Base-by-base conservation (phyloP, 2,888 invertebrate genomes). In the Spialia ferax region DNA sequence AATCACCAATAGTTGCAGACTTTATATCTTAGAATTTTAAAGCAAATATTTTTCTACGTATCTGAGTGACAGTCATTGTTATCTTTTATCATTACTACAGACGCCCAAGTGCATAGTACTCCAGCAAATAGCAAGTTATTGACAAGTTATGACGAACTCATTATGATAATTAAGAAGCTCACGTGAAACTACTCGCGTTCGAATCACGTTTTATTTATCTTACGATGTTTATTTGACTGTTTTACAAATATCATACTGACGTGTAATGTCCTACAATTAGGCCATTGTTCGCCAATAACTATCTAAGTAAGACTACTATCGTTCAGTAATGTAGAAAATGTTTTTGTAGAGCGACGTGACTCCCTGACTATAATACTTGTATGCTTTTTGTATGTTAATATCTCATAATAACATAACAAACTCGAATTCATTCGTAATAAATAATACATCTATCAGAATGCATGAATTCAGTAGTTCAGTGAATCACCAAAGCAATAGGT, bases 101-200 rank as follows among this genome's bases (percentile, higher is more conserved):
- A 22, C 18, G 38, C 18, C 10, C 13, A 56, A 56, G 13, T 20
- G 56, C 52, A 52, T 35, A 35, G 35, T 7, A 45, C 45, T 26
- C 11, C 7, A 45, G 48, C 20, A 18, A 60, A 48, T 18, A 48
- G n/a, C 11, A 10, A 48, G 48, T 7, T 29, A n/a, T n/a, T n/a
- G n/a, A n/a, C n/a, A n/a, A 8, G 29, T 1, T 18, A 45, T 60
- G 60, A 60, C 62, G 48, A 62, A 62, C 11, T 26, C 35, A 35
- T 62, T 35, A 62, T 62, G 22, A 57, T 57, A 52, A 62, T 62
- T 52, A 62, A 22, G 52, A 62, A 23, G 29, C 35, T 52, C 62
- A 38, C 52, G 62, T 61, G 61, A 61, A 61, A 20, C 50, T 8
- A 35, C 56, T n/a, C 22, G 35, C 50, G 15, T 20, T 61, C 7